These are phyloP conservation scores for Montipora capitata DNA, from an alignment of 92 coral and sea anemone genomes.

Conservation along the genomic window DNA sequence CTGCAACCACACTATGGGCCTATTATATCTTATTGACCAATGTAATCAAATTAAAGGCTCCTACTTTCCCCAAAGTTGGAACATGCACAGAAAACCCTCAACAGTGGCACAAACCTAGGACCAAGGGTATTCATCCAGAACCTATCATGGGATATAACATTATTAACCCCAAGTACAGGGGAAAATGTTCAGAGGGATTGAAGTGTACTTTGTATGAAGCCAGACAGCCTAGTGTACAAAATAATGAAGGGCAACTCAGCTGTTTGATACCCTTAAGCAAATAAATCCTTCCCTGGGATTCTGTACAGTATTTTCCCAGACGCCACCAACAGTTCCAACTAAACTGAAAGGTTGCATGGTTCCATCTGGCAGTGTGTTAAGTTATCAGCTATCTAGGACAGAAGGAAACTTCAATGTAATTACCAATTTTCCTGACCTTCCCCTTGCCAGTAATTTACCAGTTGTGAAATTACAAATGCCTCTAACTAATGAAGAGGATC, in stretches of 20 bases:
- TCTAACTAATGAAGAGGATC: slow-evolving; percentile 50
- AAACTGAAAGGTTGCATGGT: slow-evolving; percentile 25
- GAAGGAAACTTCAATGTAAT: slow-evolving; percentile 67
- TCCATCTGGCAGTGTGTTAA: slow-evolving; percentile 75
- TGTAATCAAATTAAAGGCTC: slow-evolving; percentile 59
- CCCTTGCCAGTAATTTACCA: slow-evolving; percentile 52
- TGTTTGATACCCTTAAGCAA: slow-evolving; percentile 42
- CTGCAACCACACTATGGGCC: slow-evolving; percentile 75
- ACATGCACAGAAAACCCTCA: slow-evolving; percentile 86
- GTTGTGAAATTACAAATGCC: slow-evolving; percentile 60
- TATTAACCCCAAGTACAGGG: slow-evolving; percentile 59
- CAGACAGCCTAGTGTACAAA: slow-evolving; percentile 59
- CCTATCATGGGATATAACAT: slow-evolving; percentile 74
- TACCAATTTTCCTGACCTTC: slow-evolving; percentile 59
- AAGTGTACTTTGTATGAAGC: slow-evolving; percentile 75
- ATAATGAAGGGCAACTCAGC: slow-evolving; percentile 51
- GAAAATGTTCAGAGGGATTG: slow-evolving; percentile 64
- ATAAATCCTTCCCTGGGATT: slow-evolving; percentile 73
- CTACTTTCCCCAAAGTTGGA: slow-evolving; percentile 67
- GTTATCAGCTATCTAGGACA: slow-evolving; percentile 67
- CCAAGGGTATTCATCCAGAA: slow-evolving; percentile 68
- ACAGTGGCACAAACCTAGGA: slow-evolving; percentile 84
- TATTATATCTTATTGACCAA: slow-evolving; percentile 78
- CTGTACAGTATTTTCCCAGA: slow-evolving; percentile 31
- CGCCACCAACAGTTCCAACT: slow-evolving; percentile 62